Evolutionary conservation across 1,140 invertebrate species (phyloP).

Genomic region (Aphaenogaster rudis): DNA sequence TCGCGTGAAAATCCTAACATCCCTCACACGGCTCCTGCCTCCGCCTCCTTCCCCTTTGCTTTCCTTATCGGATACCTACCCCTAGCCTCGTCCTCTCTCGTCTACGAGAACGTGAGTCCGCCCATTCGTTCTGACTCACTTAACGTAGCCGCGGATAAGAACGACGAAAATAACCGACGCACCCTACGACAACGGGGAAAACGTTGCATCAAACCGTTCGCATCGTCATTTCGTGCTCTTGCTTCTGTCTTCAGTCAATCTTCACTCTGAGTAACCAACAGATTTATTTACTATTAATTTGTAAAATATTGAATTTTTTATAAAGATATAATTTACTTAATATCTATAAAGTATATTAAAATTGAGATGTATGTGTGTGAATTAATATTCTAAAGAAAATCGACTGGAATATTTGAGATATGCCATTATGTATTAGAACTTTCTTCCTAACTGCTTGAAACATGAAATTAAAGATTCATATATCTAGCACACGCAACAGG

Average conservation of each 20-base stretch:
- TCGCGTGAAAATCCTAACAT: slow-evolving; percentile 67
- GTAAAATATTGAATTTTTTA: neutral
- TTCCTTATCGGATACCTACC: slow-evolving; percentile 69
- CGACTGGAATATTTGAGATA: neutral
- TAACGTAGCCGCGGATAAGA: slow-evolving; percentile 62
- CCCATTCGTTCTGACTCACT: slow-evolving; percentile 72
- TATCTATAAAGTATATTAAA: slow-evolving; percentile 3
- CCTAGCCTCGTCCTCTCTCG: slow-evolving; percentile 43
- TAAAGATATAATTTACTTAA: neutral
- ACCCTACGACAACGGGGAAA: slow-evolving; percentile 68
- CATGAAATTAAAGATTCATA: neutral
- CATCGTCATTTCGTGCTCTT: slow-evolving; percentile 47
- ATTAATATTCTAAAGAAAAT: neutral
- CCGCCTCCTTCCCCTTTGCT: neutral
- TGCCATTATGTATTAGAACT: neutral
- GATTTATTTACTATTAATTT: neutral
- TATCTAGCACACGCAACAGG: neutral
- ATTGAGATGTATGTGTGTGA: neutral
- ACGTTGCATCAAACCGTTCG: slow-evolving; percentile 65
- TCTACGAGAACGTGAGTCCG: slow-evolving; percentile 38
- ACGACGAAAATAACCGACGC: slow-evolving; percentile 63
- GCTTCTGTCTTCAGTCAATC: slow-evolving; percentile 44
- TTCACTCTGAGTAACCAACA: neutral
- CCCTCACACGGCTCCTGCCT: slow-evolving; percentile 58
- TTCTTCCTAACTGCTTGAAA: neutral